Base-by-base conservation (phyloP, 2,888 invertebrate species). In the Sialis fuliginosa region DNA sequence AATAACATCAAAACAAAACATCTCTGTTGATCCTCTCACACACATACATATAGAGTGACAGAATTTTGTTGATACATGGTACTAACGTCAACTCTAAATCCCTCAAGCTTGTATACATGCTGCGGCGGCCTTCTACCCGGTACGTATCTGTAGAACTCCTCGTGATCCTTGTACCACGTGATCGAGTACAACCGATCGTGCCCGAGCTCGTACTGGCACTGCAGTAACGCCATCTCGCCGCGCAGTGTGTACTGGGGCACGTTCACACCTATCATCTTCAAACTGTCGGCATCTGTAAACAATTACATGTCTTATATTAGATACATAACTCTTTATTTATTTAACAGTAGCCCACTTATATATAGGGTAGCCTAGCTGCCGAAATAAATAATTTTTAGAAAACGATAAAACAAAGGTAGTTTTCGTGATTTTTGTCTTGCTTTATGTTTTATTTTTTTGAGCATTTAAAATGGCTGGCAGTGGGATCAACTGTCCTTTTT, bases 91-190 rank as follows among this genome's bases (percentile, higher is more conserved):
- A 67, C 62, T 53, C 59, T 59, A 48, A 67, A 61, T 35, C 67
- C 68, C 13, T 62, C 60, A 44, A 66, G 60, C 12, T 49, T 52
- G 54, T 65, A 65, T 42, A 56, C 60, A 54, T 61, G 60, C 48
- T 63, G 62, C 39, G 57, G 59, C 2, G 62, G 62, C 34, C 58
- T 58, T 48, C 57, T 59, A 48, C 58, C 59, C 22, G 64, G 62
- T 45, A 64, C 61, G 54, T 62, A 68, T 52, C 64, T 62, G 59
- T 65, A 70, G 58, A 70, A 69, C 56, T 69, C 68, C 52, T 64
- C 66, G 55, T 66, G 60, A 55, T 69, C 69, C 56, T 69, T 69
- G 59, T 69, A 69, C 69, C 69, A 69, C 47, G 66, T 62, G 45
- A 69, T 63, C n/a, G 66, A 60, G 58, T 68, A 68, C 34, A 69